Base-by-base conservation (phyloP, 2,113 vertebrate genomes). In the Serilophus lunatus region DNA sequence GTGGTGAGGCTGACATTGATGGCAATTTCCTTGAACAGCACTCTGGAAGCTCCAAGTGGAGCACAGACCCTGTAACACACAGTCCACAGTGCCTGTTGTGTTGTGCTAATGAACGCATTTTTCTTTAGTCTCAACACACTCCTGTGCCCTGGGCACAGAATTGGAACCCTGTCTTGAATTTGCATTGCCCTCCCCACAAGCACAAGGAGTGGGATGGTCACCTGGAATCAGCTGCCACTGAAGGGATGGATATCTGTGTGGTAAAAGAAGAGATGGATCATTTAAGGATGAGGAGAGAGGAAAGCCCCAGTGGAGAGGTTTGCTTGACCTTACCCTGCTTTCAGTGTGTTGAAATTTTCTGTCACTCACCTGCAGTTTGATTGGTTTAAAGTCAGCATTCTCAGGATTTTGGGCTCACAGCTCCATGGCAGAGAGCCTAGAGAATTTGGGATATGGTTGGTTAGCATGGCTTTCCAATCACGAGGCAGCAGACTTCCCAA, bases 11-110 rank as follows among this genome's bases (percentile, higher is more conserved):
- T 92, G 94, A 97, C 92, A 95, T 65, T 93, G 96, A 94, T 92
- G 96, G 95, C 91, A 96, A 96, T 97, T 96, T 97, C 96, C 95
- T 94, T 64, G 56, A 92, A 93, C 95, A 96, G 88, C 92, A 86
- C 80, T 96, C 92, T 94, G 88, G 86, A 83, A 93, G 95, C 96
- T 95, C 86, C 83, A 86, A 92, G 94, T 94, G 94, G 92, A 97
- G 57, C 76, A n/a, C 96, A 96, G 92, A 83, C 76, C 79, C 51
- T 4, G 35, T 71, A 90, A 24, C 38, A 65, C 18, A 5, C 71
- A 38, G 44, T 51, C 60, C 22, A 15, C 59, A 40, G 63, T 7
- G 40, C 31, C 82, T 86, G 36, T 77, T 76, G 44, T 57, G 51
- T 59, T 68, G 50, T 40, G 42, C 74, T 80, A 74, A 18, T 69